Base-by-base conservation (phyloP, 2,797 vertebrate species). In the Borostomias antarcticus region DNA sequence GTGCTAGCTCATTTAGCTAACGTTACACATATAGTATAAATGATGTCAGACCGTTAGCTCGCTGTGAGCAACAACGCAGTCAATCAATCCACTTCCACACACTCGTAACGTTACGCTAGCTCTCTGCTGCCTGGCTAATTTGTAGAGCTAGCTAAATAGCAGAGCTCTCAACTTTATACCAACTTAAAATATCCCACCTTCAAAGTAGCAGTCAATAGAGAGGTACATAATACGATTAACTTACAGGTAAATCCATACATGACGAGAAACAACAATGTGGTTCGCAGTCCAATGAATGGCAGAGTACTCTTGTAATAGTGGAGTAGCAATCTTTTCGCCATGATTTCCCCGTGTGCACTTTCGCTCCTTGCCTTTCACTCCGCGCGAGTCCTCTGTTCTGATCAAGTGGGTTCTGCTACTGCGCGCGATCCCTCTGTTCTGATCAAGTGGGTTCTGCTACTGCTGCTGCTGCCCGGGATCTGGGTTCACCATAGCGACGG, bases 211-310 rank as follows among this genome's bases (percentile, higher is more conserved):
- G 30, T 54, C 72, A 79, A 62, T 62, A 70, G 17, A 13, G 56
- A 63, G 11, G 15, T 52, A 4, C 35, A 67, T 26, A 70, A 57
- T 30, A 71, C 26, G 4, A 67, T 62, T 48, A 83, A 89, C 93
- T 89, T 82, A 94, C 93, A 85, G 32, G 82, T 69, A 35, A 88
- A 68, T 81, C 86, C 82, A 70, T 58, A 78, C 1, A 91, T 47
- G 69, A 86, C 60, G 66, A 92, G 66, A 15, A 88, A 69, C 3
- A 80, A 68, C 1, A 81, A 59, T 17, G 87, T 78, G 68, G 86
- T 75, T 79, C 59, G 64, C 72, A 78, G 76, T 75, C 83, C 79
- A 68, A 50, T 48, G 26, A 54, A 54, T 56, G 80, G 28, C 57
- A 74, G 64, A 69, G 58, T 84, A 85, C 77, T 83, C 68, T 76